A percentile compares a stretch with the other conserved stretches of the same genome.
These are phyloP conservation scores for Jacana jacana DNA, from an alignment of 2,113 vertebrate genomes.

Conservation along the genomic window DNA sequence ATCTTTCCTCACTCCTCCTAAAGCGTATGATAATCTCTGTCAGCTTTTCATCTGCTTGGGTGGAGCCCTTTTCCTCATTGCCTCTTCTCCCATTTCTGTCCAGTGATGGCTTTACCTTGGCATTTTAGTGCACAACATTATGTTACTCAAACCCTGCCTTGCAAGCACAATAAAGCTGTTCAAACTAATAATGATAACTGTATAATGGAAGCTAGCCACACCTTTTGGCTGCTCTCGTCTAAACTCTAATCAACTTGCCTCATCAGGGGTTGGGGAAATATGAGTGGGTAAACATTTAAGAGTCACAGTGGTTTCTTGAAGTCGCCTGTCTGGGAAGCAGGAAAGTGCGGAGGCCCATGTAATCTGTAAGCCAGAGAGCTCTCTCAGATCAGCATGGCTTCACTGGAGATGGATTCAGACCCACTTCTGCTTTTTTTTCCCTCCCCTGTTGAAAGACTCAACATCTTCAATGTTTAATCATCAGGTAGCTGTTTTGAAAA, in stretches of 20 bases:
- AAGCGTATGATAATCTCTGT: background rate
- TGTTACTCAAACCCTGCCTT: background rate
- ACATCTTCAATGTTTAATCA: background rate
- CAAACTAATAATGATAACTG: background rate
- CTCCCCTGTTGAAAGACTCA: background rate
- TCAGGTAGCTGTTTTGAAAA: background rate
- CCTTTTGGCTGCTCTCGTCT: background rate
- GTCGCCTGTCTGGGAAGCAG: background rate
- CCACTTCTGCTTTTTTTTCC: accelerated
- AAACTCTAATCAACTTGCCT: background rate
- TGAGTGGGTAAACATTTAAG: background rate
- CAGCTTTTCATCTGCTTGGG: background rate
- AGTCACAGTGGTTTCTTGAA: background rate
- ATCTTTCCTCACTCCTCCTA: background rate
- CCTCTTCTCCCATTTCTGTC: background rate
- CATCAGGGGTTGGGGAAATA: background rate
- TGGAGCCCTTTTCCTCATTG: background rate
- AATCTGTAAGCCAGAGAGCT: background rate
- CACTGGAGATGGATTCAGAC: background rate
- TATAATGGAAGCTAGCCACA: background rate
- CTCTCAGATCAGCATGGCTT: background rate
- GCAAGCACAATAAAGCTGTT: background rate
- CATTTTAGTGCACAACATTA: accelerated
- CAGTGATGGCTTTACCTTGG: background rate
- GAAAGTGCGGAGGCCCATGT: accelerated